Evolutionary conservation across 2,797 vertebrate species (phyloP).

Genomic region (Hozukius guyotensis): DNA sequence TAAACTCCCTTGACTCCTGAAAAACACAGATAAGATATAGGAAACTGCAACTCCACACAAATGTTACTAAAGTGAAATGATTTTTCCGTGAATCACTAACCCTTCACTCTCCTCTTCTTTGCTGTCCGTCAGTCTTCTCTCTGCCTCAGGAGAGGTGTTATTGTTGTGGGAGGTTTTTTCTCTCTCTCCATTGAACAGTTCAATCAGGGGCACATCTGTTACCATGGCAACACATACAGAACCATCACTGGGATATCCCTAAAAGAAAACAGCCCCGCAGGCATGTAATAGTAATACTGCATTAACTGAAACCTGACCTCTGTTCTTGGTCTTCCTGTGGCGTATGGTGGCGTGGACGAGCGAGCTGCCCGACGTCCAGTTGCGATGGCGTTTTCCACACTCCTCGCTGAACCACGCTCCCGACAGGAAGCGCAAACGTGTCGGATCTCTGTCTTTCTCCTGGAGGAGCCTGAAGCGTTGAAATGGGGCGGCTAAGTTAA

Average conservation of each 20-base stretch:
- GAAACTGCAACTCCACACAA: not conserved
- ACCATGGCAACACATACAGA: constrained; percentile 59
- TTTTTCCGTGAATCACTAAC: constrained; percentile 47
- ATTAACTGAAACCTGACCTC: constrained; percentile 75
- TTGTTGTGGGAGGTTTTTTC: constrained; percentile 26
- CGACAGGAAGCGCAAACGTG: constrained; percentile 82
- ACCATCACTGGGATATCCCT: constrained; percentile 44
- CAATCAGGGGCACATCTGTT: constrained; percentile 69
- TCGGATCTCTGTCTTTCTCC: constrained; percentile 81
- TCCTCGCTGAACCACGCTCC: constrained; percentile 93
- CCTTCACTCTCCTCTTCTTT: constrained; percentile 33
- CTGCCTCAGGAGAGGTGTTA: constrained; percentile 22
- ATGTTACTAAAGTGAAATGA: not conserved
- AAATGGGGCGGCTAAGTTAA: constrained; percentile 3
- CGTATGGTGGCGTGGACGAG: constrained; percentile 91
- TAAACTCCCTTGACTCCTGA: constrained; percentile 43
- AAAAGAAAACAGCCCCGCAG: not conserved
- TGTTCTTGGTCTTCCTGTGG: constrained; percentile 82
- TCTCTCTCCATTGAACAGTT: constrained; percentile 65
- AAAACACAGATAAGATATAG: constrained; percentile 21
- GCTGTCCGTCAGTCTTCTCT: constrained; percentile 40
- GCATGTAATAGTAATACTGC: not conserved
- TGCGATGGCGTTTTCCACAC: constrained; percentile 82
- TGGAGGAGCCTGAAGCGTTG: constrained; percentile 83
- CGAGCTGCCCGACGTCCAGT: constrained; percentile 80